Percentiles rank a stretch among this genome's conserved stretches.
Conservation (phyloP, 1,140 invertebrate genomes). For the Apis laboriosa region DNA sequence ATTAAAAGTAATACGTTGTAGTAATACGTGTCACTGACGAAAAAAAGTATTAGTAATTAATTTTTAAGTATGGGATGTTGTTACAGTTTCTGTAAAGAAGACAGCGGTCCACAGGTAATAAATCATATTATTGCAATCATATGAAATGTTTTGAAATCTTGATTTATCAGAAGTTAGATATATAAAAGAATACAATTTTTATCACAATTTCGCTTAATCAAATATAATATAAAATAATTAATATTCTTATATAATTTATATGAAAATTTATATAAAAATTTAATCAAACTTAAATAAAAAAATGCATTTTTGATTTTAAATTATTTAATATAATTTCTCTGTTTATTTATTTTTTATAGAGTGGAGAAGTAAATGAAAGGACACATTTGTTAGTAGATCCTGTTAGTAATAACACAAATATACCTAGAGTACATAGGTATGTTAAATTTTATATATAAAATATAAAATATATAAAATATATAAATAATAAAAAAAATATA, state of each 20-base stretch:
- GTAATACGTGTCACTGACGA: slow-evolving; percentile 1
- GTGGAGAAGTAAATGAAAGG: slow-evolving; percentile 84
- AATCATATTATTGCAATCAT: slow-evolving; percentile 28
- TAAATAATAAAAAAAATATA: no score
- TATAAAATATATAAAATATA: no score
- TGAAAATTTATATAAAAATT: neutral
- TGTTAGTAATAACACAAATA: slow-evolving; percentile 84
- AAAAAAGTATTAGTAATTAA: slow-evolving; percentile 12
- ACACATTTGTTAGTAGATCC: slow-evolving; percentile 86
- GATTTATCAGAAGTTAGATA: slow-evolving; percentile 48
- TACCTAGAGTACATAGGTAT: slow-evolving; percentile 83
- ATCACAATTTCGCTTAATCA: slow-evolving; percentile 23
- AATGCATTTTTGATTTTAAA: neutral
- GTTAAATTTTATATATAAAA: slow-evolving; percentile 33
- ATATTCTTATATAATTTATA: neutral
- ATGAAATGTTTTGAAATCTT: slow-evolving; percentile 14
- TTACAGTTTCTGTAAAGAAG: slow-evolving; percentile 84
- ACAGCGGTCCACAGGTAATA: slow-evolving; percentile 82
- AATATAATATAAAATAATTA: neutral
- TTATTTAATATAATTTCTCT: neutral
- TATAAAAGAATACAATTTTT: slow-evolving; percentile 8
- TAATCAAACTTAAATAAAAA: neutral
- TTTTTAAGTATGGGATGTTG: slow-evolving; percentile 76
- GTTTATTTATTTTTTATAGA: slow-evolving; percentile 74
- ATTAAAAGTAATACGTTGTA: slow-evolving; percentile 45